Conservation (phyloP, 2,888 invertebrate species). For the Lottia gigantea region DNA sequence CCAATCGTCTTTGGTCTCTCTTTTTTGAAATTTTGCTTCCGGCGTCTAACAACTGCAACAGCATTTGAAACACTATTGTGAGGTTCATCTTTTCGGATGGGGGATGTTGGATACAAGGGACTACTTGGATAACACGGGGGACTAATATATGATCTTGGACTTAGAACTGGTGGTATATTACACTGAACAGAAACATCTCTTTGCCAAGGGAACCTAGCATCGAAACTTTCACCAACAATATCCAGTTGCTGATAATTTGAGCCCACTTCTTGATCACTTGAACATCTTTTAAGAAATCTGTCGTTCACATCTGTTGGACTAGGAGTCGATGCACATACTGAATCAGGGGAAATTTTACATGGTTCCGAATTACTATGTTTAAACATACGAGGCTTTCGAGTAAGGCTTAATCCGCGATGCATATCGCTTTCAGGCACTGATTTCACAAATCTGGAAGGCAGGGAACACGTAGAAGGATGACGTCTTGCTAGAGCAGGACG, state of each 20-base stretch:
- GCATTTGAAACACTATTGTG: neutral
- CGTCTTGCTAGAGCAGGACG: neutral
- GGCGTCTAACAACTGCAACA: slow-evolving; percentile 7
- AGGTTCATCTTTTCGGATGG: neutral
- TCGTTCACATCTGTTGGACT: neutral
- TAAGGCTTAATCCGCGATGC: neutral
- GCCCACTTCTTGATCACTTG: slow-evolving; percentile 15
- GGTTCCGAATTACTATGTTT: slow-evolving; percentile 5
- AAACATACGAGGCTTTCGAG: neutral
- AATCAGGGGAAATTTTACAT: neutral
- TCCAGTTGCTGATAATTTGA: slow-evolving; percentile 38
- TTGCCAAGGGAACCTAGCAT: slow-evolving; percentile 60
- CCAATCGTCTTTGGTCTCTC: slow-evolving; percentile 36
- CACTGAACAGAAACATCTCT: slow-evolving; percentile 58
- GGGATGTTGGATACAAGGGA: slow-evolving; percentile 3
- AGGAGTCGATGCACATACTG: neutral
- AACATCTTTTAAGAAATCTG: slow-evolving; percentile 12
- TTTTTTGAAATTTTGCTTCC: slow-evolving; percentile 23
- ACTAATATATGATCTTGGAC: neutral
- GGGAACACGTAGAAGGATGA: slow-evolving; percentile 3
- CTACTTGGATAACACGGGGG: slow-evolving; percentile 10
- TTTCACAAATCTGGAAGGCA: neutral
- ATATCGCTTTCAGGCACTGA: neutral
- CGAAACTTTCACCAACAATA: slow-evolving; percentile 57
- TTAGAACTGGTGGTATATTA: slow-evolving; percentile 27